Evolutionary conservation across 2,797 vertebrate species (phyloP).

Genomic region (Thalassophryne amazonica): DNA sequence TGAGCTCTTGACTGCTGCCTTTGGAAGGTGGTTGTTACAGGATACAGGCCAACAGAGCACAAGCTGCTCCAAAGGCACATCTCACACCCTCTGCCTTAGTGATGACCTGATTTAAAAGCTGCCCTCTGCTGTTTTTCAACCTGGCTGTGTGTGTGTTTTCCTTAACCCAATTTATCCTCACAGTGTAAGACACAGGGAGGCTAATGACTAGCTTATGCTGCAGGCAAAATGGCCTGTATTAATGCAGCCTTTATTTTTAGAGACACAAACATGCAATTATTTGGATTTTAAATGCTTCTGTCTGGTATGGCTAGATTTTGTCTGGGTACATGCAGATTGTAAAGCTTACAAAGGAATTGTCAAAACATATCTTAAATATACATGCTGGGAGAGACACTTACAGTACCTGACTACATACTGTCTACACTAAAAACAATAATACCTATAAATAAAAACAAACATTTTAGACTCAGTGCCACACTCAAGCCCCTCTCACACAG

Average conservation of each 20-base stretch:
- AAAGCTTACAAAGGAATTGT: too few species aligned
- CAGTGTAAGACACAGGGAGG: slow-evolving; percentile 52
- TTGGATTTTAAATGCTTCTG: slow-evolving; percentile 8
- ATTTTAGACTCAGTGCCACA: too few species aligned
- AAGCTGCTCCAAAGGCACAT: slow-evolving; percentile 57
- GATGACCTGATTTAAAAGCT: slow-evolving; percentile 70
- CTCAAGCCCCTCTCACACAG: too few species aligned
- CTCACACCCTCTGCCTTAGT: slow-evolving; percentile 36
- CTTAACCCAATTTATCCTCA: slow-evolving; percentile 66
- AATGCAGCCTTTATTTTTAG: slow-evolving; percentile 29
- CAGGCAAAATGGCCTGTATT: slow-evolving; percentile 33
- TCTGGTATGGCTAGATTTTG: background rate
- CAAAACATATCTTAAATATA: too few species aligned
- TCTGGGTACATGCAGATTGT: too few species aligned
- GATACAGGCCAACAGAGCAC: slow-evolving; percentile 46
- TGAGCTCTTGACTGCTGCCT: slow-evolving; percentile 57
- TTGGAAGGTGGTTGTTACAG: slow-evolving; percentile 62
- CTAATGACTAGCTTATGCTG: slow-evolving; percentile 56
- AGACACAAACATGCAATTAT: slow-evolving; percentile 4
- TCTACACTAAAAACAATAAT: too few species aligned
- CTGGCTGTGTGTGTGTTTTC: slow-evolving; percentile 58
- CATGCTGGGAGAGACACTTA: too few species aligned
- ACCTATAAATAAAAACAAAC: too few species aligned
- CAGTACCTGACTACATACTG: too few species aligned
- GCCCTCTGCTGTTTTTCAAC: slow-evolving; percentile 59